phyloP scores from a whole-genome alignment of 2,113 vertebrate genomes.

The Sigmodon hispidus region DNA sequence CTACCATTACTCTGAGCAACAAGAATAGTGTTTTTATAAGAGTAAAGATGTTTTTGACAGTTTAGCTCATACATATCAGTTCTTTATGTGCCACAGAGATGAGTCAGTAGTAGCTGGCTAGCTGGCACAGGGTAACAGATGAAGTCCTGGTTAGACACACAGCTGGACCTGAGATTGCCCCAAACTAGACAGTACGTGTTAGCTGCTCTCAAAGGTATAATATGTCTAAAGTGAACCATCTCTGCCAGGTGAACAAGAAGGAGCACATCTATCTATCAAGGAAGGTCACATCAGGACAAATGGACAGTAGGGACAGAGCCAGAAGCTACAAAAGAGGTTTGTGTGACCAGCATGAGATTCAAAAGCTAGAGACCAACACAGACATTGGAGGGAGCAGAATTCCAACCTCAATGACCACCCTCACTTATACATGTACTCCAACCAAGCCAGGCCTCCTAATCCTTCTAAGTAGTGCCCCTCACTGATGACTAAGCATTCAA shows the following conservation, averaged over 20 bases:
- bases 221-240: fast-evolving
- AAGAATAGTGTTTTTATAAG: background rate
- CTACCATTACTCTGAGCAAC: background rate
- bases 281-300: background rate
- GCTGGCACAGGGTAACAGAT: background rate
- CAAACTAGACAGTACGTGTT: background rate
- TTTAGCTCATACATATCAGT: background rate
- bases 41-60: background rate
- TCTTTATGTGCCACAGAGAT: background rate
- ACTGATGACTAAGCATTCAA: background rate
- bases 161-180: background rate
- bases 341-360: background rate
- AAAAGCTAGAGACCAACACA: background rate
- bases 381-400: background rate
- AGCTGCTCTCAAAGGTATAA: background rate
- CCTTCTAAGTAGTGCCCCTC: background rate
- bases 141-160: background rate
- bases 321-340: background rate
- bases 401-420: background rate
- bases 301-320: background rate
- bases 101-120: background rate
- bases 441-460: background rate
- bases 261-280: background rate
- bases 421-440: background rate
- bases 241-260: background rate